Percentiles rank a stretch among this genome's conserved stretches.
Evolutionary conservation across 2,888 invertebrate species (phyloP).

Genomic region (Thelaira solivaga): DNA sequence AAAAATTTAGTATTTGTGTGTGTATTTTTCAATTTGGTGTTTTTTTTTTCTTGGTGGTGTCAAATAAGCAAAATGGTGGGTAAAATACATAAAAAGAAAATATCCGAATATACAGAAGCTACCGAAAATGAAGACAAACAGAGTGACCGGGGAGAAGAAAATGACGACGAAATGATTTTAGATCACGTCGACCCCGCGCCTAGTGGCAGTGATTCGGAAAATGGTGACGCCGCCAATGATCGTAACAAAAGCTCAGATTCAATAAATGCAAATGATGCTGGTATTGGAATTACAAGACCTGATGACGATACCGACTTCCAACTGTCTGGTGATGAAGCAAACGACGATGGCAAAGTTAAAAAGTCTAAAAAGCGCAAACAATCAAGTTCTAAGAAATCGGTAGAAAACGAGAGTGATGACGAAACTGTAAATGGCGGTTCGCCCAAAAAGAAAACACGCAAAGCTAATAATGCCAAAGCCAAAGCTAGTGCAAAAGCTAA

Average conservation of each 20-base stretch:
- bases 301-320: slow-evolving; percentile 60
- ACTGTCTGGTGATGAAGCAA: slow-evolving; percentile 50
- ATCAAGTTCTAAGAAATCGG: slow-evolving; percentile 52
- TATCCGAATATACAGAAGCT: slow-evolving; percentile 67
- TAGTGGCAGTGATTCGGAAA: slow-evolving; percentile 66
- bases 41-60: slow-evolving; percentile 39
- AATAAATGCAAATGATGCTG: slow-evolving; percentile 63
- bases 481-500: slow-evolving; percentile 64
- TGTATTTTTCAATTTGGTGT: slow-evolving; percentile 35
- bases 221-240: slow-evolving; percentile 66
- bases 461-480: slow-evolving; percentile 57
- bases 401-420: slow-evolving; percentile 52
- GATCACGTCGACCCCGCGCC: slow-evolving; percentile 61
- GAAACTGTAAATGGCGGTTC: slow-evolving; percentile 61
- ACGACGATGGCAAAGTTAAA: slow-evolving; percentile 61
- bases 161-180: slow-evolving; percentile 51
- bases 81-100: slow-evolving; percentile 72
- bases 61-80: slow-evolving; percentile 68
- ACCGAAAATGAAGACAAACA: slow-evolving; percentile 68
- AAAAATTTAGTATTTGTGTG: slow-evolving; percentile 50
- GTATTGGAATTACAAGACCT: slow-evolving; percentile 51
- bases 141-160: slow-evolving; percentile 56
- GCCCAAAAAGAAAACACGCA: slow-evolving; percentile 59
- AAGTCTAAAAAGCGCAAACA: slow-evolving; percentile 66
- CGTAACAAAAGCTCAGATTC: slow-evolving; percentile 65